Evolutionary conservation across 2,113 vertebrate genomes (phyloP).

Genomic region (Phrynosoma blainvillii): DNA sequence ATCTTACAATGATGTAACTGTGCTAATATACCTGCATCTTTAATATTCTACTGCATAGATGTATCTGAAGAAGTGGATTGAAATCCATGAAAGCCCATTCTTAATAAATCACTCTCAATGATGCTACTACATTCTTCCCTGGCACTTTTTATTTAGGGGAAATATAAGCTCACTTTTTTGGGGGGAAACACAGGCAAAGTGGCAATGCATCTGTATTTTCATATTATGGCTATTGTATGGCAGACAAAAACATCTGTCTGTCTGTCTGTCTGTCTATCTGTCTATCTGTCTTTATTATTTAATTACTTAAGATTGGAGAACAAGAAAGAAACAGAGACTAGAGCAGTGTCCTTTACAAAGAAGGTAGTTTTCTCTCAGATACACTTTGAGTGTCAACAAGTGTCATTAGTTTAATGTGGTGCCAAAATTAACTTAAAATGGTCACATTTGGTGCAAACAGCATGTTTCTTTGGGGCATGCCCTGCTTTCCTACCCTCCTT

Average conservation of each 20-base stretch:
- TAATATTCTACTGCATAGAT: no score
- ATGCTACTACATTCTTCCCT: no score
- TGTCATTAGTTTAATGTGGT: slow-evolving; percentile 47
- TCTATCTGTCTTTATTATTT: neutral
- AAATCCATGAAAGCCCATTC: no score
- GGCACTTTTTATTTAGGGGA: no score
- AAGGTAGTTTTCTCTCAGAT: slow-evolving; percentile 4
- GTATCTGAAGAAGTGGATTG: no score
- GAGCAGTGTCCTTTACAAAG: neutral
- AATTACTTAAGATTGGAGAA: neutral
- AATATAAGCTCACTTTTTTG: no score
- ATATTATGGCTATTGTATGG: neutral
- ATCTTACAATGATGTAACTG: no score
- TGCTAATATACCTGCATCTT: no score
- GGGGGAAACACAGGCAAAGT: neutral
- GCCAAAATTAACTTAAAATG: slow-evolving; percentile 59
- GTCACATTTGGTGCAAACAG: slow-evolving; percentile 37
- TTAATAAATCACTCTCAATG: no score
- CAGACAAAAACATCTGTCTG: neutral
- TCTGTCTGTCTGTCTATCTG: no score
- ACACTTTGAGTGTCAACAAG: slow-evolving; percentile 51
- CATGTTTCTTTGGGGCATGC: slow-evolving; percentile 52
- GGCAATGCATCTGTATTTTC: neutral
- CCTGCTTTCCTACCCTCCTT: slow-evolving; percentile 1
- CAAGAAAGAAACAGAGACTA: neutral